Conservation (phyloP, 2,888 invertebrate genomes). For the Acanthococcus lagerstroemiae region DNA sequence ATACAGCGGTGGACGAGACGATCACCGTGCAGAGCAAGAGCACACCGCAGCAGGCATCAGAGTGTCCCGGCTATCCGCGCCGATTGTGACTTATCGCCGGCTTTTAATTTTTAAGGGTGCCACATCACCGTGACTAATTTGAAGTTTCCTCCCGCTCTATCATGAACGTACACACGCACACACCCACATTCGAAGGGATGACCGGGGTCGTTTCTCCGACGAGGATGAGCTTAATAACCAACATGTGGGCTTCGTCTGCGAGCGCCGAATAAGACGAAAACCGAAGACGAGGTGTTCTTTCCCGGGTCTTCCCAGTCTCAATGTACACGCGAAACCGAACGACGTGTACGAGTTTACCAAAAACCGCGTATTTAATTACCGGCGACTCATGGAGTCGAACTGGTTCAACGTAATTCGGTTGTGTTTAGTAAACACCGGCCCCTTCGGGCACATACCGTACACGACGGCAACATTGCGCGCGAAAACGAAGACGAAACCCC, state of each 20-base stretch:
- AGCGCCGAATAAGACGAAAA: too few species aligned
- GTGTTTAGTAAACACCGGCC: too few species aligned
- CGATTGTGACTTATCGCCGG: constrained; percentile 12
- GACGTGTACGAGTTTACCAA: too few species aligned
- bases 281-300: too few species aligned
- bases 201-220: neutral
- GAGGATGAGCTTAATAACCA: neutral
- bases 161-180: neutral
- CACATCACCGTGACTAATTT: constrained; percentile 28
- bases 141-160: constrained; percentile 22
- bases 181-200: neutral
- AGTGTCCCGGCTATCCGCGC: neutral
- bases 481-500: too few species aligned
- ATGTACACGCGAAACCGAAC: too few species aligned
- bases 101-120: constrained; percentile 13
- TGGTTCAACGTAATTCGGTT: too few species aligned
- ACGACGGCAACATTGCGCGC: too few species aligned
- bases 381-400: too few species aligned
- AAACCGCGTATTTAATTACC: too few species aligned
- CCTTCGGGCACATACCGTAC: too few species aligned
- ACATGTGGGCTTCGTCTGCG: neutral
- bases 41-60: neutral
- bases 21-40: neutral
- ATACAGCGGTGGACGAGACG: neutral
- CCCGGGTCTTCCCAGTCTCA: too few species aligned